These are phyloP conservation scores for Ormyrus rosae DNA, from an alignment of 2,888 invertebrate genomes.

Conservation along the genomic window DNA sequence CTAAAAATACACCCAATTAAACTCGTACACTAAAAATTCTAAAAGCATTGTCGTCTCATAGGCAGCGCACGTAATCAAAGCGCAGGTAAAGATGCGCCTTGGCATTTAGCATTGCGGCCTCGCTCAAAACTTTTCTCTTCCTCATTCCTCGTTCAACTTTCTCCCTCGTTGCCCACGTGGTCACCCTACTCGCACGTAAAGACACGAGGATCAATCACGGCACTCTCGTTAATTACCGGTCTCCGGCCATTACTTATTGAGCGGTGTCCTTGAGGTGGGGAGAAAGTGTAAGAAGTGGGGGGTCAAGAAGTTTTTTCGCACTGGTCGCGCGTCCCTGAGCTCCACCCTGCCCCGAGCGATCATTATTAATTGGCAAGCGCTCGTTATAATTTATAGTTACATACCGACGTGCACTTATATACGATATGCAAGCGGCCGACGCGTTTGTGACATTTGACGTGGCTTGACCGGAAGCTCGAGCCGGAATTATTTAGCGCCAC, in stretches of 20 bases:
- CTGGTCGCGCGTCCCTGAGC: neutral
- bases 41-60: too few species aligned
- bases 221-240: slow-evolving; percentile 16
- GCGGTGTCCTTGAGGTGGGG: slow-evolving; percentile 7
- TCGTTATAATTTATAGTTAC: neutral
- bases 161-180: neutral
- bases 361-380: slow-evolving; percentile 24
- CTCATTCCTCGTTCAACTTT: neutral
- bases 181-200: neutral
- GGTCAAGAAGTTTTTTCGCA: slow-evolving; percentile 16
- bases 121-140: neutral
- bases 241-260: slow-evolving; percentile 22
- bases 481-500: too few species aligned
- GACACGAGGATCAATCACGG: neutral
- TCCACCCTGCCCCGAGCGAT: neutral
- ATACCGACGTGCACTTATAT: neutral
- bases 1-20: too few species aligned
- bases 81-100: too few species aligned
- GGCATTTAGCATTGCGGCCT: too few species aligned
- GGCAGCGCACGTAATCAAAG: too few species aligned
- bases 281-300: slow-evolving; percentile 1
- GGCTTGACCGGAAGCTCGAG: neutral
- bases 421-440: too few species aligned
- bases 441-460: slow-evolving; percentile 32
- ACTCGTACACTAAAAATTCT: too few species aligned